Conservation (phyloP, 2,888 invertebrate genomes). For the Cerastis rubricosa region DNA sequence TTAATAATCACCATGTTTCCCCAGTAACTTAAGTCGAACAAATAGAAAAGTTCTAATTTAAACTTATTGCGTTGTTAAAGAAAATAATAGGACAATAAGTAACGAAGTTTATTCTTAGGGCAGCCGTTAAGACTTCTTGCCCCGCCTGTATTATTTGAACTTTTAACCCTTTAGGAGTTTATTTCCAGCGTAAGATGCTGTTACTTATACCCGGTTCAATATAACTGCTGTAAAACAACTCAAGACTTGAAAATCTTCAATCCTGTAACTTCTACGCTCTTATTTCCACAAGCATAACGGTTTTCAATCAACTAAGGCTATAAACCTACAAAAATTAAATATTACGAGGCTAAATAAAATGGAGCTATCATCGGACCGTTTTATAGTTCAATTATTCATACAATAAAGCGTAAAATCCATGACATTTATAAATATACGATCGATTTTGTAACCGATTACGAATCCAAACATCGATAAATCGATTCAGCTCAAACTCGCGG, state of each 20-base stretch:
- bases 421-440: conserved; percentile 83
- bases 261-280: conserved; percentile 29
- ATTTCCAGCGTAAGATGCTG: conserved; percentile 48
- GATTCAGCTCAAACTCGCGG: conserved; percentile 72
- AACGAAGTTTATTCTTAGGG: conserved; percentile 42
- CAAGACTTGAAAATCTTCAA: too few relatives aligned
- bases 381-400: conserved; percentile 74
- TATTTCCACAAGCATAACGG: conserved; percentile 48
- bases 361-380: conserved; percentile 63
- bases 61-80: conserved; percentile 43
- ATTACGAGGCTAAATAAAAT: conserved; percentile 64
- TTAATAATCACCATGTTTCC: background rate
- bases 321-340: conserved; percentile 37
- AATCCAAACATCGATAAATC: conserved; percentile 74
- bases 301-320: conserved; percentile 30
- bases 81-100: conserved; percentile 54
- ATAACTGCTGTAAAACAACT: conserved; percentile 39
- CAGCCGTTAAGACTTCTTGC: conserved; percentile 42
- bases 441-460: conserved; percentile 79
- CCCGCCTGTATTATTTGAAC: conserved; percentile 62
- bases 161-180: conserved; percentile 50
- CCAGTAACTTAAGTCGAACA: conserved; percentile 12
- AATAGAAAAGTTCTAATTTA: conserved; percentile 47
- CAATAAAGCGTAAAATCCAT: conserved; percentile 79
- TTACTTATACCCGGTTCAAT: conserved; percentile 45